These are phyloP conservation scores for Picathartes gymnocephalus DNA, from an alignment of 2,113 vertebrate genomes.

Conservation along the genomic window DNA sequence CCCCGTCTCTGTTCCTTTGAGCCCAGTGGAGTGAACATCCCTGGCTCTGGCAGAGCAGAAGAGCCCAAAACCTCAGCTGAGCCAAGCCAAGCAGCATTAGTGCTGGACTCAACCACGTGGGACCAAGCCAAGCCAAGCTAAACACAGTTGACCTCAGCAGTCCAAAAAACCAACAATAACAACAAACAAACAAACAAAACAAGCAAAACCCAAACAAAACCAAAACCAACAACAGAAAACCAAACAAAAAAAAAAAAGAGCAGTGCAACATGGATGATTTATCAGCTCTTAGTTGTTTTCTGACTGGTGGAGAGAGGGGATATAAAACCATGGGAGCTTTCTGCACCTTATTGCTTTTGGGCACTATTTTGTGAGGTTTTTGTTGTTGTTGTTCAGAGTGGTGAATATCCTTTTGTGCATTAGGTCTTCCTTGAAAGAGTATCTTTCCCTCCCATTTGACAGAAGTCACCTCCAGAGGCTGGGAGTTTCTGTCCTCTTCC, in stretches of 20 bases:
- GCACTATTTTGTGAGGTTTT: fast-evolving
- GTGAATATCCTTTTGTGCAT: not conserved
- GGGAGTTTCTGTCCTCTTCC: not conserved
- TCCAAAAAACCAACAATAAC: no score
- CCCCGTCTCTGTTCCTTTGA: not conserved
- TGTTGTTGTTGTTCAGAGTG: not conserved
- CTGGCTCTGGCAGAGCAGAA: not conserved
- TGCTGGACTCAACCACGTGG: not conserved
- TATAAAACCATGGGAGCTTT: not conserved
- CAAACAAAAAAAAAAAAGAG: fast-evolving
- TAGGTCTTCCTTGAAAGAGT: not conserved
- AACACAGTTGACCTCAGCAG: not conserved
- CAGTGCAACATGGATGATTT: not conserved
- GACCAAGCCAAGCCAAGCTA: not conserved
- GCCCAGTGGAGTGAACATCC: not conserved
- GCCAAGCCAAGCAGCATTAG: not conserved
- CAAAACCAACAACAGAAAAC: no score
- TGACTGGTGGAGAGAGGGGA: not conserved
- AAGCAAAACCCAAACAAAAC: no score
- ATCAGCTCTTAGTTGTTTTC: not conserved
- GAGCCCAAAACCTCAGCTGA: not conserved
- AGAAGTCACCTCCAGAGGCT: not conserved
- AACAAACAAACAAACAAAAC: no score
- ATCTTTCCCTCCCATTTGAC: not conserved
- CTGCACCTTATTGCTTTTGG: not conserved